phyloP scores from a whole-genome alignment of 2,888 invertebrate species.

The Coelopa pilipes region DNA sequence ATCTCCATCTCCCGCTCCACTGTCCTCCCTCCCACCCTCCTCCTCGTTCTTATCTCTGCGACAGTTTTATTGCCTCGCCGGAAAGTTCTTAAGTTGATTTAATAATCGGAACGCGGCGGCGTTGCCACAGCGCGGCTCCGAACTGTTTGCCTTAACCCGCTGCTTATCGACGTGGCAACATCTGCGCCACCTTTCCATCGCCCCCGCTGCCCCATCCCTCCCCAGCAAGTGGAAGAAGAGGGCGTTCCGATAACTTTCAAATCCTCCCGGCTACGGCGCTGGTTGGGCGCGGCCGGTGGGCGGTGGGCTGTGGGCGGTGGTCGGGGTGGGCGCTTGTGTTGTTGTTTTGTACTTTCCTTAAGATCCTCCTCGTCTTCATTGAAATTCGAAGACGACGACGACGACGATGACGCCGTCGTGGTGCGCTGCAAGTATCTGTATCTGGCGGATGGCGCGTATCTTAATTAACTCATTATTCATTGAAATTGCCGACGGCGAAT shows the following conservation, averaged over 20 bases:
- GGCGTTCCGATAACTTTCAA: not conserved
- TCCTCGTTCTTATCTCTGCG: constrained; percentile 60
- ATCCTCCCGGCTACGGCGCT: not conserved
- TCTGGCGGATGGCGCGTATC: constrained; percentile 36
- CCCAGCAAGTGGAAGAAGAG: no score
- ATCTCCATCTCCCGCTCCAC: no score
- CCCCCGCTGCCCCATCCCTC: no score
- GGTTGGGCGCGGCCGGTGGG: not conserved
- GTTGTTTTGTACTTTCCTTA: not conserved
- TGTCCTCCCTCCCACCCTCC: no score
- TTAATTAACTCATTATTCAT: constrained; percentile 66
- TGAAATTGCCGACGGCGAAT: constrained; percentile 51
- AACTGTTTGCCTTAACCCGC: constrained; percentile 14
- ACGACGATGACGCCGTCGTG: no score
- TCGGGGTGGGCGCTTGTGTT: no score
- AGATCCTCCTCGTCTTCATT: constrained; percentile 7
- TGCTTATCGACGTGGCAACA: constrained; percentile 11
- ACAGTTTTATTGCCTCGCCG: constrained; percentile 63
- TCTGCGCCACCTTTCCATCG: constrained; percentile 5
- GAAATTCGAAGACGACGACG: constrained; percentile 14
- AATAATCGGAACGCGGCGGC: constrained; percentile 52
- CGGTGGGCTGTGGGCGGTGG: no score
- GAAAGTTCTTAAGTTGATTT: constrained; percentile 65
- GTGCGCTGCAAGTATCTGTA: not conserved
- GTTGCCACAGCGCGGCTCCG: constrained; percentile 9